Percentiles rank a stretch among this genome's conserved stretches.
Evolutionary conservation across 2,888 invertebrate species (phyloP).

Genomic region (Dryobotodes eremita): DNA sequence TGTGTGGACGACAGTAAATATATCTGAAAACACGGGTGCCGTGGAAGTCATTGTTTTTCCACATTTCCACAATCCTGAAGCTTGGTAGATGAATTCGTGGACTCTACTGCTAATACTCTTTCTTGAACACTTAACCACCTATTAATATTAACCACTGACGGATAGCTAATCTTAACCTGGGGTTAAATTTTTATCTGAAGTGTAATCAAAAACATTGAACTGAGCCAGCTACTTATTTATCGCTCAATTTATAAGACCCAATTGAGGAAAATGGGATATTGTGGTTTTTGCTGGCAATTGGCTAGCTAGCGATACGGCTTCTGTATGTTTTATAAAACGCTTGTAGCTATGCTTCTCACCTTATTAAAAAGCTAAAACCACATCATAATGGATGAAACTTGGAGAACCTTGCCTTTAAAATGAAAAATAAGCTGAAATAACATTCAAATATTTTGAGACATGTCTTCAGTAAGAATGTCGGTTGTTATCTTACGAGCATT

Average conservation of each 20-base stretch:
- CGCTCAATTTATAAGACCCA: conserved; percentile 55
- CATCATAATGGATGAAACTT: background rate
- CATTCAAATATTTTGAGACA: conserved; percentile 5
- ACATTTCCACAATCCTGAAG: background rate
- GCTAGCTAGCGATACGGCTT: conserved; percentile 31
- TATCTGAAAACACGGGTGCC: too few species aligned
- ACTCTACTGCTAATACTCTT: background rate
- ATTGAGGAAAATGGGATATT: conserved; percentile 54
- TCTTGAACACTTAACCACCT: background rate
- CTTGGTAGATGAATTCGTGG: background rate
- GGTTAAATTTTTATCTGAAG: conserved; percentile 22
- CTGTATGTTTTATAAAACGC: conserved; percentile 13
- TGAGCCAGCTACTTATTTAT: conserved; percentile 47
- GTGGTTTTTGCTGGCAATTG: conserved; percentile 51
- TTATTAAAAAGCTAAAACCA: conserved; percentile 1
- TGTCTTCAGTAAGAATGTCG: conserved; percentile 4
- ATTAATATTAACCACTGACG: conserved; percentile 1
- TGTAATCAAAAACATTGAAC: conserved; percentile 51
- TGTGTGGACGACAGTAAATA: background rate
- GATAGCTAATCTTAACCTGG: background rate
- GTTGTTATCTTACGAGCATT: conserved; percentile 17
- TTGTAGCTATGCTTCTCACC: background rate
- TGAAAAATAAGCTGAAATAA: background rate
- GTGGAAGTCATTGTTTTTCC: background rate
- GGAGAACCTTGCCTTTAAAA: background rate